A percentile compares a stretch with the other conserved stretches of the same genome.
phyloP scores from a whole-genome alignment of 2,888 invertebrate species.

The Hypsopygia costalis region DNA sequence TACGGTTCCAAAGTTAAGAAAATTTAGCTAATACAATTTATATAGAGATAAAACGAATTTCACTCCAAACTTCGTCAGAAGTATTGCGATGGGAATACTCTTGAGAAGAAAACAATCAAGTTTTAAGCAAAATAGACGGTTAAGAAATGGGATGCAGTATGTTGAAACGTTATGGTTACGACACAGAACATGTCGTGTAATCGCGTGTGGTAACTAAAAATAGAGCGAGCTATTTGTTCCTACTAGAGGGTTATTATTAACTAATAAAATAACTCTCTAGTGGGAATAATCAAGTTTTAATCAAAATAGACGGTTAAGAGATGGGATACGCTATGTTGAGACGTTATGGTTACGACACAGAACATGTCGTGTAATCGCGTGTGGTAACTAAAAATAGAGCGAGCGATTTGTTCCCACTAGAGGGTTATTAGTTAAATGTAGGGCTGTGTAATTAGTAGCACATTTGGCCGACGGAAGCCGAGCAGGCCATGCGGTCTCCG shows the following conservation, averaged over 20 bases:
- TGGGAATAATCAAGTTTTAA: no score
- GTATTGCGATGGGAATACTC: conserved; percentile 11
- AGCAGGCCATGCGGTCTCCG: conserved; percentile 28
- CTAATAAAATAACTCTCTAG: no score
- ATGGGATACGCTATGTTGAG: no score
- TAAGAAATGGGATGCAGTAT: no score
- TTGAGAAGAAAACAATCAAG: conserved; percentile 12
- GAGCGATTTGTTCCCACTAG: conserved; percentile 50
- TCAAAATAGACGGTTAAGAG: no score
- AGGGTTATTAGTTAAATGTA: conserved; percentile 58
- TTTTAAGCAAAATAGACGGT: no score
- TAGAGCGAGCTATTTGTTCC: conserved; percentile 51
- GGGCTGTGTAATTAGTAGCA: conserved; percentile 62
- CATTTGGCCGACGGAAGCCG: conserved; percentile 44
- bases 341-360: neutral
- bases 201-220: conserved; percentile 41
- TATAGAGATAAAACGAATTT: conserved; percentile 53
- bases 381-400: conserved; percentile 46
- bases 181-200: conserved; percentile 6
- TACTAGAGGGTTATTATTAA: conserved; percentile 53
- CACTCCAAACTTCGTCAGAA: conserved; percentile 29
- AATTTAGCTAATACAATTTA: conserved; percentile 70
- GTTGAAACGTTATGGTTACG: neutral
- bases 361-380: conserved; percentile 18
- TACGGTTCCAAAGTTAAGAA: conserved; percentile 54